Percentiles rank a stretch among this genome's conserved stretches.
Conservation (phyloP, 2,113 vertebrate species). For the Sylvietta virens region DNA sequence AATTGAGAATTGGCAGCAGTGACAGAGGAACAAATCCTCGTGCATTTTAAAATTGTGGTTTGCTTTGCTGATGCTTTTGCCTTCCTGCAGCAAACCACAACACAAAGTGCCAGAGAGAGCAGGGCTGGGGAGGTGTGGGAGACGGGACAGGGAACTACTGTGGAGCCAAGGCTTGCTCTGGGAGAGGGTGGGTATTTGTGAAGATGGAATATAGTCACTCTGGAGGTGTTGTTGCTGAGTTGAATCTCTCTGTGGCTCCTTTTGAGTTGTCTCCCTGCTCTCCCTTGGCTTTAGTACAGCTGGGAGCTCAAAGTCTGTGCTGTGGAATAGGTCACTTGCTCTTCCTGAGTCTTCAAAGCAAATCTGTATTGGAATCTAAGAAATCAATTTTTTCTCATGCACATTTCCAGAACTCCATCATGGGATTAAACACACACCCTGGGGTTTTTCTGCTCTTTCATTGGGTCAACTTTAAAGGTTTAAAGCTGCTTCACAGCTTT, state of each 20-base stretch:
- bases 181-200: neutral
- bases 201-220: neutral
- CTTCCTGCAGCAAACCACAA: neutral
- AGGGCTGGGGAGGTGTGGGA: neutral
- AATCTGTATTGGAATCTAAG: neutral
- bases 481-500: neutral
- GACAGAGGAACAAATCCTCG: neutral
- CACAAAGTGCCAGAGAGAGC: accelerated
- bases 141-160: neutral
- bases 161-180: neutral
- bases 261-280: neutral
- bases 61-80: neutral
- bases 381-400: neutral
- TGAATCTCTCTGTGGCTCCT: neutral
- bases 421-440: neutral
- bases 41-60: neutral
- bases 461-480: neutral
- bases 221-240: neutral
- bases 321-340: neutral
- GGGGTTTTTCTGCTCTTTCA: neutral
- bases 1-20: neutral
- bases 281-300: neutral
- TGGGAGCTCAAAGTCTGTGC: neutral
- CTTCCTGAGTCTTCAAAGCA: neutral
- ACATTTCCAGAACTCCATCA: neutral